These are phyloP conservation scores for Anoncus sp. DNA, from an alignment of 2,888 invertebrate species.

Conservation along the genomic window DNA sequence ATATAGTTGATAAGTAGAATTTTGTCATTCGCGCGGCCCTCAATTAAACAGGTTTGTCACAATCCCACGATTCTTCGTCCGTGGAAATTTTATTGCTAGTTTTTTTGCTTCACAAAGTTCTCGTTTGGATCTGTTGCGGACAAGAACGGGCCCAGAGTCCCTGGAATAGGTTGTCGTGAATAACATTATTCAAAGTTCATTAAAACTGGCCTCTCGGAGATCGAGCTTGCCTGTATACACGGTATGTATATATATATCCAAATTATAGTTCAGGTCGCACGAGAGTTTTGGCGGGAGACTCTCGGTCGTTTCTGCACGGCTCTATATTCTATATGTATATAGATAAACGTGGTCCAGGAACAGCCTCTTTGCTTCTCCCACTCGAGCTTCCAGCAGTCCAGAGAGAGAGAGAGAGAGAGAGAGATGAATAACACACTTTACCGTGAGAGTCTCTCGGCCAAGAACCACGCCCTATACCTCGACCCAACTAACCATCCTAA, in stretches of 20 bases:
- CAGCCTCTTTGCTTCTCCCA: constrained; percentile 19
- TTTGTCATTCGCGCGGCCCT: too few species aligned
- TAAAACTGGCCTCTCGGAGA: constrained; percentile 74
- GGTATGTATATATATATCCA: constrained; percentile 19
- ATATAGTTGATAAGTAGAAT: too few species aligned
- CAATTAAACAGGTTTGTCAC: too few species aligned
- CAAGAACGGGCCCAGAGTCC: not conserved
- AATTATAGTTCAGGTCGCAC: constrained; percentile 43
- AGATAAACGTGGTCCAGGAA: constrained; percentile 45
- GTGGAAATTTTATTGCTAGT: too few species aligned
- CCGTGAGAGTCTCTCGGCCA: constrained; percentile 45
- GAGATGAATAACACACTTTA: constrained; percentile 63
- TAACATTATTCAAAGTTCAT: constrained; percentile 80
- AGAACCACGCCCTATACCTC: constrained; percentile 59
- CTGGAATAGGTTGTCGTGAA: constrained; percentile 68
- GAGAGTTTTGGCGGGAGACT: constrained; percentile 32
- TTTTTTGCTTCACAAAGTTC: not conserved
- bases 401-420: constrained; percentile 13
- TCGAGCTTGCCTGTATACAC: constrained; percentile 48
- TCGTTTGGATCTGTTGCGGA: constrained; percentile 4
- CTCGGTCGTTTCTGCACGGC: constrained; percentile 27
- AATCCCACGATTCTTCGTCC: too few species aligned
- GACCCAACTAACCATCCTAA: constrained; percentile 53
- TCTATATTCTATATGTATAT: constrained; percentile 34
- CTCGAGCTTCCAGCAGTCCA: constrained; percentile 13